Base-by-base conservation (phyloP, 2,888 invertebrate genomes). In the Pollenia angustigena region DNA sequence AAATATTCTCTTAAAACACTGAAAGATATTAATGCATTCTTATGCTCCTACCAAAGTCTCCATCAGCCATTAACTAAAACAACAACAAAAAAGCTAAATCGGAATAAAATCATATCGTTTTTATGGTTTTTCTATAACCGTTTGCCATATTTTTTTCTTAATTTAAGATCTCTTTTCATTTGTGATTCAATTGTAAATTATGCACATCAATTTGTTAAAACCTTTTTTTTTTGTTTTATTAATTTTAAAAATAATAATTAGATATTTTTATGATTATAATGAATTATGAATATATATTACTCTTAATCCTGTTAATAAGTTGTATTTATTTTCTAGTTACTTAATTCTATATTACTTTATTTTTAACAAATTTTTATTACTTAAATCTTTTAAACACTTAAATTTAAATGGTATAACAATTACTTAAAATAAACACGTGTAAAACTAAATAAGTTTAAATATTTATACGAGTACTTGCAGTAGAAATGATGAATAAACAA, bases 151-250 rank as follows among this genome's bases (percentile, higher is more conserved):
- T 23, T 68, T 71, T 48, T 58, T 62, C 16, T 82, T 46, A 50
- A 14, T 48, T 82, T 78, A 64, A 79, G 18, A 66, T 74, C 68
- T 71, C 56, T 48, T 56, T 1, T 23, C 44, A 40, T 85, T 76
- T 80, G 76, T 80, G 85, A 82, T 79, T 44, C 32, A 81, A 79
- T 81, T 81, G n/a, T 23, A 79, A 83, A 83, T 87, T 84, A 68
- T 87, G 66, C 80, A 64, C 64, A 74, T 79, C 50, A 81, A 76
- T 32, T 69, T 76, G 74, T 83, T 83, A 76, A 62, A 42, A 4
- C 16, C 7, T 60, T 79, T 68, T 56, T 14, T 18, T 23, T 60
- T 23, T 50, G 12, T 80, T 68, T 58, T 60, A 23, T 50, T 52
- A 50, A 32, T 42, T 46, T 46, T 18, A 54, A 56, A 40, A 2